A percentile compares a stretch with the other conserved stretches of the same genome.
Evolutionary conservation across 2,888 invertebrate species (phyloP).

Genomic region (Lycia hirtaria): DNA sequence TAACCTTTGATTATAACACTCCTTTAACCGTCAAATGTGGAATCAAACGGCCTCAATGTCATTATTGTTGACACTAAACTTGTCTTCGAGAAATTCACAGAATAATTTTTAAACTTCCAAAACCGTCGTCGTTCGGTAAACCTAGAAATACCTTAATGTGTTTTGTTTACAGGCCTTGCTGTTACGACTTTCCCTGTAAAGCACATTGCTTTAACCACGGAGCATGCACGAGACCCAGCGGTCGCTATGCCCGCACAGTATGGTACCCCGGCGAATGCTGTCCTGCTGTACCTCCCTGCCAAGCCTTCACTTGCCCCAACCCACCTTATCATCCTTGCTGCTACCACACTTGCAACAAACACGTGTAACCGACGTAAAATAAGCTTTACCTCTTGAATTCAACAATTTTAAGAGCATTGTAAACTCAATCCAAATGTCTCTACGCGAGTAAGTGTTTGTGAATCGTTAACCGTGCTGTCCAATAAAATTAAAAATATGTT

Average conservation of each 20-base stretch:
- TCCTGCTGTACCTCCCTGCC: constrained; percentile 72
- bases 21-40: no score
- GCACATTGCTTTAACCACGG: constrained; percentile 81
- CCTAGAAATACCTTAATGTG: not conserved
- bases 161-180: constrained; percentile 66
- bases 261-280: constrained; percentile 79
- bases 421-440: not conserved
- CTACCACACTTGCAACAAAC: constrained; percentile 73
- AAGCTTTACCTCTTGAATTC: not conserved
- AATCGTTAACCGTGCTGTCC: constrained; percentile 25
- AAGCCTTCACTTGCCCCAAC: constrained; percentile 77
- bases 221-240: constrained; percentile 74
- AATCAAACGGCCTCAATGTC: no score
- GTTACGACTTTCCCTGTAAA: constrained; percentile 79
- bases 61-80: no score
- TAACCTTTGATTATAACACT: no score
- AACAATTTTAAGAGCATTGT: not conserved
- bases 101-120: no score
- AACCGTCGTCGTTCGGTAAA: no score
- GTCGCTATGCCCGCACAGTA: constrained; percentile 73
- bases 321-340: constrained; percentile 79
- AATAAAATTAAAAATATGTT: constrained; percentile 16
- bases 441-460: constrained; percentile 13
- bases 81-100: no score
- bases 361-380: constrained; percentile 50